phyloP scores from a whole-genome alignment of 2,113 vertebrate species.

The Anarrhichthys ocellatus region DNA sequence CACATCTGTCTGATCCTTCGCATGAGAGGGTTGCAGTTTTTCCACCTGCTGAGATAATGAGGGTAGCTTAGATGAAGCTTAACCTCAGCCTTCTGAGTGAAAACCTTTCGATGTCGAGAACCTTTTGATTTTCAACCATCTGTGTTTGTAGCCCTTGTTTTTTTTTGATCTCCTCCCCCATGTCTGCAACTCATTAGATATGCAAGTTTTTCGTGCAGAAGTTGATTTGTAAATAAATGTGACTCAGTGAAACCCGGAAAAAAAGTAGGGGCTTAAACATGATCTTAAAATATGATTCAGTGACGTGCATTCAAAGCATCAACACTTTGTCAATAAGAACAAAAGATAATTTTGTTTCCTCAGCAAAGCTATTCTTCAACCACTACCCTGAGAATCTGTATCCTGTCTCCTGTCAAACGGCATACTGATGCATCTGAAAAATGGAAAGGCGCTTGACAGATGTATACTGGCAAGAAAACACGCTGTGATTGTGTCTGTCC shows the following conservation, averaged over 20 bases:
- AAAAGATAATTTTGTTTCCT: slow-evolving; percentile 11
- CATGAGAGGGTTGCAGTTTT: slow-evolving; percentile 33
- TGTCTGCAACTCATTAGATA: slow-evolving; percentile 1
- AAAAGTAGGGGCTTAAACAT: not conserved
- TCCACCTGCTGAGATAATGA: slow-evolving; percentile 55
- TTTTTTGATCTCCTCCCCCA: slow-evolving; percentile 5
- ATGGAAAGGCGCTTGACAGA: slow-evolving; percentile 47
- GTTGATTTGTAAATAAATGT: slow-evolving; percentile 3
- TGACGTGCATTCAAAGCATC: not conserved
- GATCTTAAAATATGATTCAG: not conserved
- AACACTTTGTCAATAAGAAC: not conserved
- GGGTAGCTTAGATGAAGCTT: slow-evolving; percentile 31
- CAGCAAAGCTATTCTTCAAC: slow-evolving; percentile 24
- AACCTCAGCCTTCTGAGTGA: not conserved
- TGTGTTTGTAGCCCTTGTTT: not conserved
- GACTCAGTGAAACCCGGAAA: not conserved
- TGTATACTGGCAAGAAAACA: slow-evolving; percentile 53
- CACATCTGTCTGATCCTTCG: slow-evolving; percentile 37
- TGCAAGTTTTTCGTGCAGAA: not conserved
- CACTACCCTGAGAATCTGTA: slow-evolving; percentile 11
- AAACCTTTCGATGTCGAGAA: slow-evolving; percentile 26
- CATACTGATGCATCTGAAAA: slow-evolving; percentile 26
- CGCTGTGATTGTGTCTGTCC: slow-evolving; percentile 69
- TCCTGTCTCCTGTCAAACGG: slow-evolving; percentile 50
- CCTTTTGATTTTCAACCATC: slow-evolving; percentile 3